Evolutionary conservation across 1,140 invertebrate species (phyloP), one percentile per base, ranked within the genome.

Genomic region (Drosophila malerkotliana): DNA sequence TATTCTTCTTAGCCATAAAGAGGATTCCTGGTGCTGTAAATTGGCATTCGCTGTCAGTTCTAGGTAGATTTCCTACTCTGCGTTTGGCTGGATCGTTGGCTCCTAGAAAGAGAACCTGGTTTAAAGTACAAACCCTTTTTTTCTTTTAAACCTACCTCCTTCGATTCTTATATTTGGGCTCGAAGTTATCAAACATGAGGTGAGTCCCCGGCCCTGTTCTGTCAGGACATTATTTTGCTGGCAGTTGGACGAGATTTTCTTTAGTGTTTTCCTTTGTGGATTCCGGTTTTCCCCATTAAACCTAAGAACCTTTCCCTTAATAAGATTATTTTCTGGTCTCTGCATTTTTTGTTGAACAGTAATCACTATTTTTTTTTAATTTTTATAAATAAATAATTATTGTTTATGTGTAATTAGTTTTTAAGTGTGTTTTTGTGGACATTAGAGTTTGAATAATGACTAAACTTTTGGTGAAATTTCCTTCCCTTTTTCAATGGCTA

Each of bases 21-120:
- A 4, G 55, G 3, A 68, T 58, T 8, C 83, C 83, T 0, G 83
- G 83, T 0, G 83, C 72, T 6, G 67, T 63, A 10, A 73, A 72
- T n/a, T 69, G 66, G 9, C 83, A 88, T 8, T 88, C 84, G 32
- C 83, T 87, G 52, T 87, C 75, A 4, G 82, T 82, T 9, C 78
- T 74, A 0, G 81, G 78, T 18, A 79, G 6, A 41, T 48, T 77
- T 9, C 72, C 73, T 0, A 56, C 68, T 10, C 55, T 26, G 0
- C 84, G 83, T n/a, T 66, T 60, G 3, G 76, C 79, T 4, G 83
- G 84, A 74, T 83, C 73, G 37, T 89, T 88, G 72, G 26, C 83
- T 79, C 88, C 3, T 30, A 5, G 1, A 1, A 37, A 8, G 32
- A 18, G n/a, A 1, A 9, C 24, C 1, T 8, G n/a, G 4, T 18